Percentiles rank a stretch among this genome's conserved stretches.
Evolutionary conservation across 2,888 invertebrate genomes (phyloP).

Genomic region (Conus canariensis): DNA sequence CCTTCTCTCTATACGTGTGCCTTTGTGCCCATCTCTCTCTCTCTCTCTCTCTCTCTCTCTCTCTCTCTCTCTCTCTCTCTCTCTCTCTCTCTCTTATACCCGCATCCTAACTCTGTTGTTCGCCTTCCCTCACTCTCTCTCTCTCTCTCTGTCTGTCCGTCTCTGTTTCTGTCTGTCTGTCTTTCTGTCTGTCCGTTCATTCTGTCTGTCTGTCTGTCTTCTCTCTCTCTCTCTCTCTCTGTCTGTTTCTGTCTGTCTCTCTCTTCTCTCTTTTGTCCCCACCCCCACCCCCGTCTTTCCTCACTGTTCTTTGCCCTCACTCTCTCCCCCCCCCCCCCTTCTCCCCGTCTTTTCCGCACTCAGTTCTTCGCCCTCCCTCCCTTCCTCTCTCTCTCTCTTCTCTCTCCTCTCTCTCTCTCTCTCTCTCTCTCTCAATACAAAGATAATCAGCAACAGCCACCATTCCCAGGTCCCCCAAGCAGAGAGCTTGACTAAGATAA

Average conservation of each 20-base stretch:
- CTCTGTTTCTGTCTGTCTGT: background rate
- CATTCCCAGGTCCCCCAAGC: no score
- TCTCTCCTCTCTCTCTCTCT: no score
- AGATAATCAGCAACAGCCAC: no score
- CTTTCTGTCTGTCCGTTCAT: background rate
- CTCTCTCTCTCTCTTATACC: background rate
- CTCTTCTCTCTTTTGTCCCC: no score
- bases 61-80: background rate
- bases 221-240: background rate
- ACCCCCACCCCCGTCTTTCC: no score
- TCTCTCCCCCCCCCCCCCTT: background rate
- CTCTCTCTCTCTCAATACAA: no score
- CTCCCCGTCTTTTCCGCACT: no score
- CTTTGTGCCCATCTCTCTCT: conserved; percentile 13
- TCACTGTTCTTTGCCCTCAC: background rate
- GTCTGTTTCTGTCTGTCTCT: background rate
- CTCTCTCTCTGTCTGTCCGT: background rate
- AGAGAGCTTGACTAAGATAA: no score
- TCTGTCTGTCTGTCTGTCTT: background rate
- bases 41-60: background rate
- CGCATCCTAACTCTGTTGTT: background rate
- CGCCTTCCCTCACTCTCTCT: background rate
- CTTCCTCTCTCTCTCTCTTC: no score
- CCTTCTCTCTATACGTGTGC: background rate
- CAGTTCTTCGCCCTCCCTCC: no score